Evolutionary conservation across 2,888 invertebrate genomes (phyloP).

Genomic region (Polietes domitor): DNA sequence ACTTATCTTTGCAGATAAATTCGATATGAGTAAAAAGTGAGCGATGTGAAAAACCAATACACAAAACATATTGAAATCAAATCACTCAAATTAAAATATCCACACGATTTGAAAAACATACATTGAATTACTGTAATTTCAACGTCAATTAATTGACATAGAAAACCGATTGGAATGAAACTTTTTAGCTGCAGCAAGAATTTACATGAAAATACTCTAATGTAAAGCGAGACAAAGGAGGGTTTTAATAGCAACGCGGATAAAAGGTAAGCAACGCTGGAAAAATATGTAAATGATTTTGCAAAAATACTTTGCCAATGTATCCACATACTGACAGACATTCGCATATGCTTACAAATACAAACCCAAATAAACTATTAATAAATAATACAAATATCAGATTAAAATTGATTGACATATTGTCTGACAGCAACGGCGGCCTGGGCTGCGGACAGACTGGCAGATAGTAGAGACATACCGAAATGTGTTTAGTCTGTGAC

Average conservation of each 20-base stretch:
- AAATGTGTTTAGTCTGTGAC: background rate
- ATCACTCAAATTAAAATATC: slow-evolving; percentile 22
- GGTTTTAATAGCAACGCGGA: background rate
- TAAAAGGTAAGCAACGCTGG: background rate
- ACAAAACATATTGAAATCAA: slow-evolving; percentile 5
- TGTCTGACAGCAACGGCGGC: slow-evolving; percentile 47
- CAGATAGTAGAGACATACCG: background rate
- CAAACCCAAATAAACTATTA: slow-evolving; percentile 53
- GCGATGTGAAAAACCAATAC: slow-evolving; percentile 12
- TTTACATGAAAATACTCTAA: slow-evolving; percentile 59
- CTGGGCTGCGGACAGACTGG: slow-evolving; percentile 21
- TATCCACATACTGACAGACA: too few relatives aligned
- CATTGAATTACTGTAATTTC: background rate
- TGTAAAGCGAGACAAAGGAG: slow-evolving; percentile 1
- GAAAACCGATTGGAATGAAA: slow-evolving; percentile 29
- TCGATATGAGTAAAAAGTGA: background rate
- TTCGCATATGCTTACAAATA: too few relatives aligned
- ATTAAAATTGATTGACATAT: slow-evolving; percentile 64
- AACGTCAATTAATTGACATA: slow-evolving; percentile 24
- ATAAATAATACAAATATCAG: slow-evolving; percentile 66
- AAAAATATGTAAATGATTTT: background rate
- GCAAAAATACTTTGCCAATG: too few relatives aligned
- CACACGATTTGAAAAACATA: slow-evolving; percentile 20
- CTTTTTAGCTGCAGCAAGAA: slow-evolving; percentile 22
- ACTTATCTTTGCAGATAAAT: slow-evolving; percentile 16